phyloP scores from a whole-genome alignment of 2,797 vertebrate genomes.

The Chelonia mydas region DNA sequence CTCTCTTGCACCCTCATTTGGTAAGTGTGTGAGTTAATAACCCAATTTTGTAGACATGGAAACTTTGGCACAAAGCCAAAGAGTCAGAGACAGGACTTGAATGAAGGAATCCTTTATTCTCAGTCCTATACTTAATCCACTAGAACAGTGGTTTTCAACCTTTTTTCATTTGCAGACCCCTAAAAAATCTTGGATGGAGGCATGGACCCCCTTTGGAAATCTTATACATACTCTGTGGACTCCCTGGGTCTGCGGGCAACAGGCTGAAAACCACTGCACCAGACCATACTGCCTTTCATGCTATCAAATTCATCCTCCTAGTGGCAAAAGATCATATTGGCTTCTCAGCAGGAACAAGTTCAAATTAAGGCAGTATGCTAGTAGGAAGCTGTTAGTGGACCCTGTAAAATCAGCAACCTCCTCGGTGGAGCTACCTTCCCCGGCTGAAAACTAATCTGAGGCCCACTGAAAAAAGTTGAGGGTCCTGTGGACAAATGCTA shows the following conservation, averaged over 20 bases:
- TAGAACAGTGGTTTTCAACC: not conserved
- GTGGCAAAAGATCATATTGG: not conserved
- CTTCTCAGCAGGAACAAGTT: not conserved
- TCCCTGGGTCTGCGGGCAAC: not conserved
- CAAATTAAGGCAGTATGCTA: not conserved
- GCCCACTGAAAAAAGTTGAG: not conserved
- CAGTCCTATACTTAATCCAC: not conserved
- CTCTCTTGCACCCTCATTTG: not conserved
- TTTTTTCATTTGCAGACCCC: not conserved
- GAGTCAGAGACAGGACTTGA: not conserved
- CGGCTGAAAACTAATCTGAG: not conserved
- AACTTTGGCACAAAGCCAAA: not conserved
- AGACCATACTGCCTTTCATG: not conserved
- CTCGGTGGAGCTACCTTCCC: too few relatives aligned
- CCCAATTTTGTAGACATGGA: not conserved
- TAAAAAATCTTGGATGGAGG: not conserved
- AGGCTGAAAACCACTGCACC: not conserved
- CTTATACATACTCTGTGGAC: not conserved
- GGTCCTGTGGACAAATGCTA: not conserved
- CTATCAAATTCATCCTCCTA: not conserved
- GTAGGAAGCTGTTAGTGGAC: too few relatives aligned
- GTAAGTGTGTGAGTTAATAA: not conserved
- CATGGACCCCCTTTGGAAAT: not conserved
- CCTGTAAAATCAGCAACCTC: not conserved
- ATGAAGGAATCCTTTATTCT: fast-evolving